phyloP scores from a whole-genome alignment of 2,113 vertebrate species.

The Sander vitreus region DNA sequence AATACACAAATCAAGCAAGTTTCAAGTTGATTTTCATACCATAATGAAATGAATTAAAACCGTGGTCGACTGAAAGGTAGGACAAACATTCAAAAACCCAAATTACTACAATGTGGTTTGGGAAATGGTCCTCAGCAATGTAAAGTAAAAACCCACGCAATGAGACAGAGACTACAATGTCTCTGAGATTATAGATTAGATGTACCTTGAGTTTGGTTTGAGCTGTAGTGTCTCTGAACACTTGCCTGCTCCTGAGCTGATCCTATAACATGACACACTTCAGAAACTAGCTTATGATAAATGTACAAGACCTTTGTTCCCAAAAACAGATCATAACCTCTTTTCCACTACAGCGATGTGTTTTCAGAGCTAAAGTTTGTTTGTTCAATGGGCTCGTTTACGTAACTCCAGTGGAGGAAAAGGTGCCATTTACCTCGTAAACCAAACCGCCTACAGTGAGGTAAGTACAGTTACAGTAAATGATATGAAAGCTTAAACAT shows the following conservation, averaged over 20 bases:
- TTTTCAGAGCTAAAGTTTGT: not conserved
- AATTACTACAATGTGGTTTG: not conserved
- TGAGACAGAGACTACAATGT: not conserved
- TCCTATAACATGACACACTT: not conserved
- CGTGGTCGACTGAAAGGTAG: not conserved
- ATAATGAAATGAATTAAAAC: not conserved
- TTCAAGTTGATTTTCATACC: conserved; percentile 14
- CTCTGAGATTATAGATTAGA: not conserved
- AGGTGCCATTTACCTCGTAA: conserved; percentile 10
- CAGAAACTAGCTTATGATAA: not conserved
- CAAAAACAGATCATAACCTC: not conserved
- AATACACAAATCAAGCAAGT: conserved; percentile 21
- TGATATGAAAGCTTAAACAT: conserved; percentile 48
- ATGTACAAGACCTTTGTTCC: no score
- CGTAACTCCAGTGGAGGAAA: conserved; percentile 10
- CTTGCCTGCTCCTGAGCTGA: not conserved
- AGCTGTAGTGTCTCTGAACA: not conserved
- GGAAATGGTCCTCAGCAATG: not conserved
- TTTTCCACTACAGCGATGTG: not conserved
- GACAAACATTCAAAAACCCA: not conserved
- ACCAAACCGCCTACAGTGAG: conserved; percentile 14
- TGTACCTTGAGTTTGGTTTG: not conserved
- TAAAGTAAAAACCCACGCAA: not conserved
- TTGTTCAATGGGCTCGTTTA: conserved; percentile 11
- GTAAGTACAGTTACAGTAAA: conserved; percentile 47